These are phyloP conservation scores for Cercocebus atys DNA, from an alignment of 2,113 vertebrate genomes.

Conservation along the genomic window DNA sequence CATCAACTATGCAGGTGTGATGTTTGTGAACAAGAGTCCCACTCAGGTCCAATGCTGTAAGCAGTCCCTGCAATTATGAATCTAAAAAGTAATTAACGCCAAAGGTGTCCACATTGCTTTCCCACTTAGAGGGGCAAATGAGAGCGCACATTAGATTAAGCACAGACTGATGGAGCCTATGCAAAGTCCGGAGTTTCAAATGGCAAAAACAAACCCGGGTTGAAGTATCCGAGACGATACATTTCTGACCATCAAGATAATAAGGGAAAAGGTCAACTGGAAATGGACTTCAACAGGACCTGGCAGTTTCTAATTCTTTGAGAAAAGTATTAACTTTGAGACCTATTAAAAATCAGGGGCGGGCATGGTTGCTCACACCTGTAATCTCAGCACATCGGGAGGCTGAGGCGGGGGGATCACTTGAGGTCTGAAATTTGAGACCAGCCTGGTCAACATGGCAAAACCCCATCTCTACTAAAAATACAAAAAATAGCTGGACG, in stretches of 20 bases:
- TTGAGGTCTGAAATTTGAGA: too few relatives aligned
- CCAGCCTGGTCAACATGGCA: too few relatives aligned
- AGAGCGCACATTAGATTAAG: background rate
- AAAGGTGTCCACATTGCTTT: background rate
- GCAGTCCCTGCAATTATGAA: background rate
- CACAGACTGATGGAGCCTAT: accelerated
- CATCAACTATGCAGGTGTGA: background rate
- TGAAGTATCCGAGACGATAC: accelerated
- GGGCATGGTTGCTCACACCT: too few relatives aligned
- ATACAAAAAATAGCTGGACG: too few relatives aligned
- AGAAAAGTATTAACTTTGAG: background rate
- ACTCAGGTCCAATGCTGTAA: accelerated
- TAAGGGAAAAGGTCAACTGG: accelerated
- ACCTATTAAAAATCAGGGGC: background rate
- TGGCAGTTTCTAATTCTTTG: background rate
- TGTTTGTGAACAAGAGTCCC: background rate
- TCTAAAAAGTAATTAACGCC: background rate
- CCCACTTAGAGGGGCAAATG: background rate
- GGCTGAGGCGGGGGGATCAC: too few relatives aligned
- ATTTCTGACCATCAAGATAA: background rate
- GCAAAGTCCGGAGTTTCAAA: background rate
- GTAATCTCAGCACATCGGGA: too few relatives aligned
- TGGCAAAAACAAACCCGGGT: accelerated
- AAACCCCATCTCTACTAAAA: too few relatives aligned
- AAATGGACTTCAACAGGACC: background rate